Percentiles rank a stretch among this genome's conserved stretches.
Conservation (phyloP, 2,113 vertebrate genomes). For the Chlorodrepanis virens region DNA sequence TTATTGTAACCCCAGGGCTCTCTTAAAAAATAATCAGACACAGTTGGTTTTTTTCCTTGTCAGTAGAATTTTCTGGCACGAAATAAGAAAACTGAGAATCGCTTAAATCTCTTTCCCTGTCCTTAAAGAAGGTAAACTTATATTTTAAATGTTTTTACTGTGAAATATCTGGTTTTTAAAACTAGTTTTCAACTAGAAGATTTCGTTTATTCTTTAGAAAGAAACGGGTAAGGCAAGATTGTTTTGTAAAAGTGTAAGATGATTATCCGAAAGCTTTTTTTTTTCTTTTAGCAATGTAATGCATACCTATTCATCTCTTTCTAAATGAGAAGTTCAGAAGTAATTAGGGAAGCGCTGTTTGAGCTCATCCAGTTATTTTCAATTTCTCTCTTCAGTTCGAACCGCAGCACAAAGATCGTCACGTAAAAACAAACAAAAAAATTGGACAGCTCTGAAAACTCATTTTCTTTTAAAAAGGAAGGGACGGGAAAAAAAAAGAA, state of each 20-base stretch:
- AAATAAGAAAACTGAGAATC: neutral
- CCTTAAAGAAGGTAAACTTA: neutral
- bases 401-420: neutral
- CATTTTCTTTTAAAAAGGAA: neutral
- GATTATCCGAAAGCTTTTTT: conserved; percentile 1
- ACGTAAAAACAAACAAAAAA: neutral
- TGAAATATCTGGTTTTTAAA: neutral
- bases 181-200: neutral
- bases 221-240: neutral
- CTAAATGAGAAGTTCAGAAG: conserved; percentile 29
- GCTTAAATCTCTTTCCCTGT: neutral
- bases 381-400: conserved; percentile 36
- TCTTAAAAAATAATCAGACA: neutral
- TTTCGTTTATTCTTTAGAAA: neutral
- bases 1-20: conserved; percentile 28
- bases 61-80: neutral
- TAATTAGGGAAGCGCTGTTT: conserved; percentile 31
- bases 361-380: conserved; percentile 37
- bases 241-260: neutral
- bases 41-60: neutral
- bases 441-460: neutral
- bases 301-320: neutral
- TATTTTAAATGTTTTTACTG: neutral
- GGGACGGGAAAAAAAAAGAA: neutral
- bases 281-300: neutral